Evolutionary conservation across 2,888 invertebrate genomes (phyloP).

Genomic region (Lingula anatina): DNA sequence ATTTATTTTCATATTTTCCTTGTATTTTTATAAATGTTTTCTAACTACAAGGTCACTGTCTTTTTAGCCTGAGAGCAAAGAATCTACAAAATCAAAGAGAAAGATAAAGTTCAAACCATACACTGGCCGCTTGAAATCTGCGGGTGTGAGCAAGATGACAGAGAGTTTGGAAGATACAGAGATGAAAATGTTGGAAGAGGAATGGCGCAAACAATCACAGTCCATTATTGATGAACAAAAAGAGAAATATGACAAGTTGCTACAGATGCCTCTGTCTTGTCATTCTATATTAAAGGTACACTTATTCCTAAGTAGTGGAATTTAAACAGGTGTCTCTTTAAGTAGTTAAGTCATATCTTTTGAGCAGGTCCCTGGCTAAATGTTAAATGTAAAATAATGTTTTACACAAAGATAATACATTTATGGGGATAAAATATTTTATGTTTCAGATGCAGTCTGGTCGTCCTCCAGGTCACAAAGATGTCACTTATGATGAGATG

Average conservation of each 20-base stretch:
- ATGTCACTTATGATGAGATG: conserved; percentile 43
- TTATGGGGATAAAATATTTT: too few species aligned
- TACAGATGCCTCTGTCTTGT: conserved; percentile 44
- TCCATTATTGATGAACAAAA: not conserved
- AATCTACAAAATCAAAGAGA: too few species aligned
- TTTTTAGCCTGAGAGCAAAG: too few species aligned
- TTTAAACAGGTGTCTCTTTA: too few species aligned
- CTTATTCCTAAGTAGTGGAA: not conserved
- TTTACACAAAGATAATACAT: too few species aligned
- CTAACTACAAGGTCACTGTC: too few species aligned
- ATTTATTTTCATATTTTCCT: too few species aligned
- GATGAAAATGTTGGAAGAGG: conserved; percentile 25
- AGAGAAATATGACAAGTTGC: conserved; percentile 4
- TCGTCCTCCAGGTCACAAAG: conserved; percentile 43
- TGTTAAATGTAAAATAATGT: too few species aligned
- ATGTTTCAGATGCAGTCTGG: conserved; percentile 43
- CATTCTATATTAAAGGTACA: conserved; percentile 40
- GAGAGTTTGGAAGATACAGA: conserved; percentile 38
- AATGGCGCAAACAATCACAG: conserved; percentile 10
- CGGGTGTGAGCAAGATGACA: conserved; percentile 26
- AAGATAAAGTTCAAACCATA: conserved; percentile 31
- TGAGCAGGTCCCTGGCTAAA: too few species aligned
- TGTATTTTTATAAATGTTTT: too few species aligned
- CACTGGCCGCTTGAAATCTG: conserved; percentile 31
- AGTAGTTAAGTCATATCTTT: too few species aligned